Base-by-base conservation (phyloP, 2,888 invertebrate genomes). In the Gymnosoma rotundatum region DNA sequence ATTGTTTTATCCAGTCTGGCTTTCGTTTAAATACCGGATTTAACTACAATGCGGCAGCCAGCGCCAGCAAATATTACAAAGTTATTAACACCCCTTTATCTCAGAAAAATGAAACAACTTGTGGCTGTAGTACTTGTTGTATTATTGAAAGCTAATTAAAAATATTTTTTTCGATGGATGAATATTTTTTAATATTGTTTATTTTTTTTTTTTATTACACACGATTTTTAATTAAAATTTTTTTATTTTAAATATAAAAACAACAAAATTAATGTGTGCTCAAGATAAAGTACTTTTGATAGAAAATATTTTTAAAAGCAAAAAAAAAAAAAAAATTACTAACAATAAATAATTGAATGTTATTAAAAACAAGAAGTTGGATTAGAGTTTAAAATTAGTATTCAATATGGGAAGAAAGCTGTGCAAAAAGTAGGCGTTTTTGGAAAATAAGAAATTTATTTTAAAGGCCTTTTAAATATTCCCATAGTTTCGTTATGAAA, bases 181-280 rank as follows among this genome's bases (percentile, higher is more conserved):
- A 20, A 52, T 20, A 52, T 14, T n/a, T 48, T 16, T 48, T 48
- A 12, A 6, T 18, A 52, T 14, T 52, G 18, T 52, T 52, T 1
- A 20, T 9, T 20, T 9, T 48, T 48, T 48, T 14, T 48, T 4
- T 20, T 7, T 52, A 63, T 78, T 70, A 74, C 42, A 74, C 83
- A 83, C 58, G 69, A 83, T 70, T 80, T 83, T 83, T 80, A 83
- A 80, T 83, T 80, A 83, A 75, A 75, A 70, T 66, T 70, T 83
- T 70, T 83, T 6, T 67, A 0, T 16, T 48, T 56, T 20, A 54
- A 58, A 69, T 64, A 67, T n/a, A 48, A 42, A 70, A 50, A 1
- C 2, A 50, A 12, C 5, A n/a, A 52, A 52, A 1, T 52, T n/a
- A 14, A 9, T 4, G 48, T 4, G 48, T 48, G n/a, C n/a, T 48